A percentile compares a stretch with the other conserved stretches of the same genome.
These are phyloP conservation scores for Arion vulgaris DNA, from an alignment of 1,140 invertebrate genomes.

Conservation along the genomic window DNA sequence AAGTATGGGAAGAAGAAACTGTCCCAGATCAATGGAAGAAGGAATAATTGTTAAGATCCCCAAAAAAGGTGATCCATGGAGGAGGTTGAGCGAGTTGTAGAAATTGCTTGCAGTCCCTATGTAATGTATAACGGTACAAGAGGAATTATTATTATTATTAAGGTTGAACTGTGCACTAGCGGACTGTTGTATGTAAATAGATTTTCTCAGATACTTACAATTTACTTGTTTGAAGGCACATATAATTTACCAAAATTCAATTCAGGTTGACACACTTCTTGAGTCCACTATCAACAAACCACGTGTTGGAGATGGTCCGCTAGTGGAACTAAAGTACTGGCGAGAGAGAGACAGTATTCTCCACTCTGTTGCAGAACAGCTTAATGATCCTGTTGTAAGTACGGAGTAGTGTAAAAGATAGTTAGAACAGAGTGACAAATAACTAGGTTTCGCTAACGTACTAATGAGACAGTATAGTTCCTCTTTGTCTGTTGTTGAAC, in stretches of 20 bases:
- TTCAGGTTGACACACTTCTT: constrained; percentile 53
- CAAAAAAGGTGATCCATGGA: too few species aligned
- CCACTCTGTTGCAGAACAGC: constrained; percentile 83
- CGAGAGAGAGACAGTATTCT: constrained; percentile 82
- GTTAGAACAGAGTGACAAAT: not conserved
- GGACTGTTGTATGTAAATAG: too few species aligned
- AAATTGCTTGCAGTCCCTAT: too few species aligned
- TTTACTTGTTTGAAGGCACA: too few species aligned
- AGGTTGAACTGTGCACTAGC: too few species aligned
- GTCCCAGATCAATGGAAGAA: too few species aligned
- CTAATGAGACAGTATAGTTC: not conserved
- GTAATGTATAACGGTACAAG: too few species aligned
- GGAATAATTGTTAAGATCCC: too few species aligned
- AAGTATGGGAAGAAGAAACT: too few species aligned
- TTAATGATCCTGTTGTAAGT: constrained; percentile 80
- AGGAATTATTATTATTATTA: too few species aligned
- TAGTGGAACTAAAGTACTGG: constrained; percentile 89
- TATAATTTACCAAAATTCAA: constrained; percentile 36
- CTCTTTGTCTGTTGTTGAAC: not conserved
- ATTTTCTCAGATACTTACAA: too few species aligned
- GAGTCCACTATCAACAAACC: constrained; percentile 64
- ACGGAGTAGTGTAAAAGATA: not conserved
- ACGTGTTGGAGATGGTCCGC: constrained; percentile 81
- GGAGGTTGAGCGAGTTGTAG: too few species aligned
- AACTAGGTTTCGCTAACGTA: not conserved